Evolutionary conservation across 2,888 invertebrate species (phyloP), one percentile per base, ranked within the genome.

Genomic region (Parnassius glacialis): DNA sequence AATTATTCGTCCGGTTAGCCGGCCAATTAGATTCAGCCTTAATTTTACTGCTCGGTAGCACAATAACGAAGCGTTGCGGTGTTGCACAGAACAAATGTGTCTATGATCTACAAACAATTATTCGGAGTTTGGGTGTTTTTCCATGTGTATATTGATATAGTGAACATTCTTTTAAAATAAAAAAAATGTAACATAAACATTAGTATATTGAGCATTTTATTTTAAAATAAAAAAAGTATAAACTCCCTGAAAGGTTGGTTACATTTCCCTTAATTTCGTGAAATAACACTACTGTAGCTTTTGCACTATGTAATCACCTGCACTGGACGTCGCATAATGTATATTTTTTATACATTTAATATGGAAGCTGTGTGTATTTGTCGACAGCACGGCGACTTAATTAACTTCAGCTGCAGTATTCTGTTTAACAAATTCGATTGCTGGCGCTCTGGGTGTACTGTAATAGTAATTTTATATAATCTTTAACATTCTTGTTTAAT

Each of bases 381-480:
- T 65, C 64, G 66, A 70, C 65, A 62, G 68, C 67, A 65, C 66
- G 60, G 57, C 55, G 68, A 65, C 68, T 73, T 77, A 77, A 77
- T 77, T 77, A 77, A 76, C 76, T 76, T 64, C 63, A 58, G 68
- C 67, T 67, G 58, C 66, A 71, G 59, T 66, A 70, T 72, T 72
- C 72, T 71, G 70, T 72, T 69, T 71, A 69, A 71, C 67, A 73
- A 75, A 77, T 77, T 74, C 70, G 73, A 74, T 74, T 76, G 67
- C 67, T 68, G 64, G 64, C 67, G 67, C 67, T 66, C 62, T 44
- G 61, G 41, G 56, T 57, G 47, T 50, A 58, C 52, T 56, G 45
- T 34, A 50, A 52, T 52, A 11, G 20, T 41, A 9, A 11, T 43
- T 57, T 54, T 61, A 42, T 59, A 55, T 52, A 57, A 57, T 64